Percentiles rank a stretch among this genome's conserved stretches.
Evolutionary conservation across 1,140 invertebrate genomes (phyloP).

Genomic region (Brachionus calyciflorus): DNA sequence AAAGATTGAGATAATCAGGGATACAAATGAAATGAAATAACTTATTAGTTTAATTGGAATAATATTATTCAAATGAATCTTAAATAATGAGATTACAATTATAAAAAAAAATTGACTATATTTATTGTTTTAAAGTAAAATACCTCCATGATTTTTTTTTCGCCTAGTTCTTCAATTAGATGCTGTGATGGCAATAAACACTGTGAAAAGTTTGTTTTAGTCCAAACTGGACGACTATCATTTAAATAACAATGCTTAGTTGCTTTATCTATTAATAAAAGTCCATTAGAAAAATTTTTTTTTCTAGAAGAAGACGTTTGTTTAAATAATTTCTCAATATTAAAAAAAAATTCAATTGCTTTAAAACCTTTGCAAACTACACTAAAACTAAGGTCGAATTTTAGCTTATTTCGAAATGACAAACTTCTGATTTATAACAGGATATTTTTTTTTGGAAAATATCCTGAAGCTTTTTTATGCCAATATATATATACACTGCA

Average conservation of each 20-base stretch:
- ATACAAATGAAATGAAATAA: constrained; percentile 36
- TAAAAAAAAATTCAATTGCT: too few species aligned
- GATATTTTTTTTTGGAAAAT: too few species aligned
- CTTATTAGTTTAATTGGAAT: constrained; percentile 37
- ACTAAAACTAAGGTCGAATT: too few species aligned
- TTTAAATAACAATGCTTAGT: constrained; percentile 21
- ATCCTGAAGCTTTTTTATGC: too few species aligned
- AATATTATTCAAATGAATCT: constrained; percentile 22
- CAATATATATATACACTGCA: too few species aligned
- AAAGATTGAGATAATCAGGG: background rate
- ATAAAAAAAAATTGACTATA: background rate
- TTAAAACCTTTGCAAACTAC: too few species aligned
- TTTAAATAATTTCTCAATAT: too few species aligned
- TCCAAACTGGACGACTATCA: background rate
- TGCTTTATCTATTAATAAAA: constrained; percentile 22
- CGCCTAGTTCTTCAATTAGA: constrained; percentile 23
- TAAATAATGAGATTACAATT: too few species aligned
- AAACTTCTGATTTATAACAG: too few species aligned
- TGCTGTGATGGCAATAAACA: constrained; percentile 32
- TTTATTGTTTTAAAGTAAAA: background rate
- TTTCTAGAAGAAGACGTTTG: too few species aligned
- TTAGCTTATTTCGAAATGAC: too few species aligned
- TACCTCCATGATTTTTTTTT: constrained; percentile 27
- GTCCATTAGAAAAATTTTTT: background rate
- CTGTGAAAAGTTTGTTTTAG: constrained; percentile 38